Base-by-base conservation (phyloP, 1,140 invertebrate genomes). In the Drosophila tristis region DNA sequence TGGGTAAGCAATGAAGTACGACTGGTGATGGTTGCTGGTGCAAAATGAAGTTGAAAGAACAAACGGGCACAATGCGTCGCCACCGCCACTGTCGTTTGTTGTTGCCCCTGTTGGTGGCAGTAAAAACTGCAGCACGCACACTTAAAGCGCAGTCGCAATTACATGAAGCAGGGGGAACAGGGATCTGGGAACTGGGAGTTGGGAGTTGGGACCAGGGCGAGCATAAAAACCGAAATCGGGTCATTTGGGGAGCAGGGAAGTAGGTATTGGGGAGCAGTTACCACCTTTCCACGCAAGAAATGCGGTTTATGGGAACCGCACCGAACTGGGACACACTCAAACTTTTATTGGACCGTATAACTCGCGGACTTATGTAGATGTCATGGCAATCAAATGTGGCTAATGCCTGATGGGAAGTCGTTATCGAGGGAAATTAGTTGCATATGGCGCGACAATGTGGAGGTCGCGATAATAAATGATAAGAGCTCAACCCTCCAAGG, bases 61-160 rank as follows among this genome's bases (percentile, higher is more conserved):
- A 54, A 89, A 87, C 89, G 84, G 71, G 84, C 51, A 87, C 78
- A 87, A 89, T 81, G 81, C 78, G 70, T 42, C 78, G 66, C 48
- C 51, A 50, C 48, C 51, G 47, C 56, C 31, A 16, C 26, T 23
- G 74, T 31, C 54, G 48, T 59, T 61, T 47, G 56, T 60, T 73
- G 55, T 44, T 73, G 76, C 74, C 59, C 44, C 65, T 48, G 48
- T 39, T 60, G 78, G 57, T 82, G 82, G 82, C 82, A 78, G 82
- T 86, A 87, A 86, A 85, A 78, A 87, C 74, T 86, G 82, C 81
- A 87, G 84, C 84, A 89, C 74, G 84, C 82, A 87, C 74, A 82
- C 82, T 87, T 59, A 64, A 82, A 81, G 67, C 68, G 64, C 81
- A 80, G 72, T 71, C 51, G 63, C 74, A 76, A 76, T 70, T 70